Conservation (phyloP, 2,113 vertebrate genomes). For the Menura novaehollandiae region DNA sequence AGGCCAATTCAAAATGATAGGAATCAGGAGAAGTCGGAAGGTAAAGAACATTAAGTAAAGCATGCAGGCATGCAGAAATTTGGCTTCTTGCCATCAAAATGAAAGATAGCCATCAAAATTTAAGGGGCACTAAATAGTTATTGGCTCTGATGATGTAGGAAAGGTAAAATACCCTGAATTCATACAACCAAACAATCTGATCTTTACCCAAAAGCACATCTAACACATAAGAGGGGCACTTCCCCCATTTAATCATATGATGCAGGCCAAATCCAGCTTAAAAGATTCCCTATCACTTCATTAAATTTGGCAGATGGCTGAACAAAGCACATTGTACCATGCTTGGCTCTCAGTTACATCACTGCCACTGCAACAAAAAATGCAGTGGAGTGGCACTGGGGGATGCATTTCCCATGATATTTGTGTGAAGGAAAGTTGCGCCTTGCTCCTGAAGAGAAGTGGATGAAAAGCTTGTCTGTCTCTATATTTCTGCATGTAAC, state of each 20-base stretch:
- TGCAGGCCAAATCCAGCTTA: conserved; percentile 26
- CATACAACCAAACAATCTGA: not conserved
- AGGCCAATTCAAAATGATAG: not conserved
- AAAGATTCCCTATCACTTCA: conserved; percentile 29
- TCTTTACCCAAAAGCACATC: not conserved
- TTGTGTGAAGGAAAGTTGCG: not conserved
- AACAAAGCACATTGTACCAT: not conserved
- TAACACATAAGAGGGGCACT: not conserved
- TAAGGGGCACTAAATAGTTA: not conserved
- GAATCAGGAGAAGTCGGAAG: not conserved
- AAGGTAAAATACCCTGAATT: not conserved
- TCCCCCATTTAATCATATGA: not conserved
- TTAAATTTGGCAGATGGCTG: conserved; percentile 34
- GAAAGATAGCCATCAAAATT: not conserved
- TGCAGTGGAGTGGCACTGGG: not conserved
- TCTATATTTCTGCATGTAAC: not conserved
- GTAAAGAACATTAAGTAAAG: not conserved
- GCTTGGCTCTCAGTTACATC: not conserved
- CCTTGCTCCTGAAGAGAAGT: not conserved
- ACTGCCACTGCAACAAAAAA: not conserved
- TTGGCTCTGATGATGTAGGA: not conserved
- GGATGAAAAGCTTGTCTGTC: not conserved
- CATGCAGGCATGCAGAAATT: not conserved
- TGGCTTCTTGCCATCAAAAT: not conserved
- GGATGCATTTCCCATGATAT: not conserved